Percentiles rank a stretch among this genome's conserved stretches.
Conservation (phyloP, 2,797 vertebrate species). For the Danio albolineatus region DNA sequence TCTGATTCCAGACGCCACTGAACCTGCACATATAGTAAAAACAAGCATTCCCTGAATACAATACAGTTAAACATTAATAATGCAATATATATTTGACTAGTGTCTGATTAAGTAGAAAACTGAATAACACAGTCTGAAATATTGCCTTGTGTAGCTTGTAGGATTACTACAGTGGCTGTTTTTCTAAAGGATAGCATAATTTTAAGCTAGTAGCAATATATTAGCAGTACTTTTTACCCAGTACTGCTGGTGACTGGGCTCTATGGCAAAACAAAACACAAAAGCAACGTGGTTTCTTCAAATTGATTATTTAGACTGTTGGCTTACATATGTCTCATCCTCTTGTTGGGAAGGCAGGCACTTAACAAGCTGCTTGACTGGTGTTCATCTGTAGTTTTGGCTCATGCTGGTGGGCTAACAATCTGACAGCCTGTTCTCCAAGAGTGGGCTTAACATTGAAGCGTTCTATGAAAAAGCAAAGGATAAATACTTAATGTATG, state of each 20-base stretch:
- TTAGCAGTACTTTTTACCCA: not conserved
- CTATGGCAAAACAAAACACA: not conserved
- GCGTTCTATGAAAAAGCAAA: slow-evolving; percentile 64
- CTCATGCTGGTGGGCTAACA: slow-evolving; percentile 17
- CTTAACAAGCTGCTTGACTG: slow-evolving; percentile 33
- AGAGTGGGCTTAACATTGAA: slow-evolving; percentile 76
- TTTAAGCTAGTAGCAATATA: not conserved
- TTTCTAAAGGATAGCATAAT: not conserved
- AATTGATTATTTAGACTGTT: not conserved
- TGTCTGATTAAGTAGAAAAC: not conserved
- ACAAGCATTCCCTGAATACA: not conserved
- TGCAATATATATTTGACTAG: not conserved
- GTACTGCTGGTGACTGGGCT: not conserved
- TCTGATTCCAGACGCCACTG: not conserved
- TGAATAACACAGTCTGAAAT: not conserved
- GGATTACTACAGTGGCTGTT: not conserved
- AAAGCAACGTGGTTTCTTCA: not conserved
- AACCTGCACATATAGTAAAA: slow-evolving; percentile 12
- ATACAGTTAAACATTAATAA: not conserved
- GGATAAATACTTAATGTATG: not conserved
- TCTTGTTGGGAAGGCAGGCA: not conserved
- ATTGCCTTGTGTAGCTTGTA: not conserved
- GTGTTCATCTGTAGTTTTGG: slow-evolving; percentile 26
- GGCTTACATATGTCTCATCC: slow-evolving; percentile 22
- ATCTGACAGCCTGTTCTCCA: slow-evolving; percentile 68